A percentile compares a stretch with the other conserved stretches of the same genome.
phyloP scores from a whole-genome alignment of 2,797 vertebrate species.

The Leptodactylus fallax region DNA sequence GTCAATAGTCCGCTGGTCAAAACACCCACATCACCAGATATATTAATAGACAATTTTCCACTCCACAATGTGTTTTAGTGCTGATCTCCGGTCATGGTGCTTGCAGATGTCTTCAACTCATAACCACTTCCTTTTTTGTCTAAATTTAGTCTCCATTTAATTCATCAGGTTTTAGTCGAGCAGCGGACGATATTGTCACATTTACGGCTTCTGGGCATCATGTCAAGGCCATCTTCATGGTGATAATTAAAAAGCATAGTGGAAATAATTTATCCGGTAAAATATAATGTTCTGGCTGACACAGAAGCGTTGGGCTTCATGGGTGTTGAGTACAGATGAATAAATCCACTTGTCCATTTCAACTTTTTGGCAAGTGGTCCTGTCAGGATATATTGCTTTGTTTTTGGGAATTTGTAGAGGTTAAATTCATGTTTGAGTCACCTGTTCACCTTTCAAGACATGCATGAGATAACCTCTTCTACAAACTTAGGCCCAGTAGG shows the following conservation, averaged over 20 bases:
- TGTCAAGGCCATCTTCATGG: neutral
- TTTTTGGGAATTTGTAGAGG: neutral
- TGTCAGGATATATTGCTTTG: neutral
- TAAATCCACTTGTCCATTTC: neutral
- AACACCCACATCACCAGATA: neutral
- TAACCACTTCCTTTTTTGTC: constrained; percentile 9
- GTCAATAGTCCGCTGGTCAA: neutral
- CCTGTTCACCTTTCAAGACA: neutral
- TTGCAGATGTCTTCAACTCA: constrained; percentile 21
- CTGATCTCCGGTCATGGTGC: constrained; percentile 15
- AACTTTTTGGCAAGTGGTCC: neutral
- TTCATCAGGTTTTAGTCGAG: neutral
- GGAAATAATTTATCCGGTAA: constrained; percentile 15
- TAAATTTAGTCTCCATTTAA: constrained; percentile 38
- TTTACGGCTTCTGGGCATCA: constrained; percentile 17
- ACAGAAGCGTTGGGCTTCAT: neutral
- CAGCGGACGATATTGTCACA: constrained; percentile 10
- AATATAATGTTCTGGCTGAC: neutral
- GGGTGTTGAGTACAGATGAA: neutral
- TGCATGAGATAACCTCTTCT: neutral
- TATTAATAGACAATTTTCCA: neutral
- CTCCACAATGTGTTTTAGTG: neutral
- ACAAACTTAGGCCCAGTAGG: neutral
- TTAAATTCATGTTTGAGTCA: neutral
- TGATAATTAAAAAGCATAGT: constrained; percentile 14